Evolutionary conservation across 2,888 invertebrate genomes (phyloP).

Genomic region (Amaurobius ferox): DNA sequence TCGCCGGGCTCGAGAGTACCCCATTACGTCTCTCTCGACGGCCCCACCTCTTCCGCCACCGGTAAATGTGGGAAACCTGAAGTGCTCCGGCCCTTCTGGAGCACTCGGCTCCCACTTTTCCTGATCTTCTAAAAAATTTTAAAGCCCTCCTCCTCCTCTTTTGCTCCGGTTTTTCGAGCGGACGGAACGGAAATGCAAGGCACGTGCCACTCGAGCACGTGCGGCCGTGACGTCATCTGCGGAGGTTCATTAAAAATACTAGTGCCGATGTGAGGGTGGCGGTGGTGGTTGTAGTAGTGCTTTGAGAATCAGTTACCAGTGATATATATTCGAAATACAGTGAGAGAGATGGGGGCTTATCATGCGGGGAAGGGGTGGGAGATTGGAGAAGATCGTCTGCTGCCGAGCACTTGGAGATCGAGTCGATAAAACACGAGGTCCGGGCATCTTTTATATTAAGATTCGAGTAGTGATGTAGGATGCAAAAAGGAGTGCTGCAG

Average conservation of each 20-base stretch:
- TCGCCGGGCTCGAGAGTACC: background rate
- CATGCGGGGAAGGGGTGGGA: background rate
- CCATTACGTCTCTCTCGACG: background rate
- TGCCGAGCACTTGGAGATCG: constrained; percentile 1
- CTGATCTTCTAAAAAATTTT: constrained; percentile 6
- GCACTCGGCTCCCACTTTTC: background rate
- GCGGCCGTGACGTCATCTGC: constrained; percentile 5
- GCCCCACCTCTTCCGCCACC: background rate
- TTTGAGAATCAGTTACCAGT: background rate
- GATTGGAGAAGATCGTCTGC: constrained; percentile 1
- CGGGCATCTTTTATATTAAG: constrained; percentile 12
- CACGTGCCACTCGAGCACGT: constrained; percentile 18
- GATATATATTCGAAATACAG: constrained; percentile 10
- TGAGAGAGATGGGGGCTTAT: background rate
- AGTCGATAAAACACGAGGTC: constrained; percentile 8
- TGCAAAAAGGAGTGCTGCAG: background rate
- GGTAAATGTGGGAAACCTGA: constrained; percentile 8
- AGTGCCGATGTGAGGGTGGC: background rate
- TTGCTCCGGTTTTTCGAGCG: background rate
- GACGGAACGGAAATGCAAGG: background rate
- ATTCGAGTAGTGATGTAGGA: background rate
- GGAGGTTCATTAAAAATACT: constrained; percentile 14
- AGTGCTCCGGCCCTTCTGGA: background rate
- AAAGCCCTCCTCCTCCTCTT: background rate
- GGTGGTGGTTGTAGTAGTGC: background rate